These are phyloP conservation scores for Eulemur rufifrons DNA, from an alignment of 2,113 vertebrate species.

Conservation along the genomic window DNA sequence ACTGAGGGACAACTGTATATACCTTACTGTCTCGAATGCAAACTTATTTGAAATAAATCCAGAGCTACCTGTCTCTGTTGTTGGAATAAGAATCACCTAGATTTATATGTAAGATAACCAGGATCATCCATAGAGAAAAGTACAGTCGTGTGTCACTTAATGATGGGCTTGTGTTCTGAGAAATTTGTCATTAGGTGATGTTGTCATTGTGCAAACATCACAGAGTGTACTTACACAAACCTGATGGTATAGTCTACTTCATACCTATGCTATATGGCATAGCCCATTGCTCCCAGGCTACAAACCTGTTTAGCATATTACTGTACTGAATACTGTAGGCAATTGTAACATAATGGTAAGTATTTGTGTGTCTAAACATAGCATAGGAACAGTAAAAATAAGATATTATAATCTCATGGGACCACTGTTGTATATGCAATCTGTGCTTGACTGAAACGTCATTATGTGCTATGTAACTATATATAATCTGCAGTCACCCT, in stretches of 20 bases:
- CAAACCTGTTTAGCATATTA: background rate
- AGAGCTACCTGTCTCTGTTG: background rate
- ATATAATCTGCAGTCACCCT: background rate
- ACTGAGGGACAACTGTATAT: background rate
- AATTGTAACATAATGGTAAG: background rate
- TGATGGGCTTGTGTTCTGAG: background rate
- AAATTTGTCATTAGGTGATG: background rate
- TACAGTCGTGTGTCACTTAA: background rate
- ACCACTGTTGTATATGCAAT: background rate
- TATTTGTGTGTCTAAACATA: background rate
- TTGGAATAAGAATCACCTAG: background rate
- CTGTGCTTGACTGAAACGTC: background rate
- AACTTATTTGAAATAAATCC: slow-evolving; percentile 43
- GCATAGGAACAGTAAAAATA: background rate
- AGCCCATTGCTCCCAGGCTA: background rate
- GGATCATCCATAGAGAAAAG: background rate
- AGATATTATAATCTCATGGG: background rate
- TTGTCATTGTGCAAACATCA: background rate
- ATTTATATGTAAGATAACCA: slow-evolving; percentile 3
- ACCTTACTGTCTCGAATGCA: background rate
- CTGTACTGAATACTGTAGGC: background rate
- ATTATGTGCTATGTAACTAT: background rate
- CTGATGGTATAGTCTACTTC: background rate
- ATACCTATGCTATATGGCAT: background rate
- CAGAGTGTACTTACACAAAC: background rate